A percentile compares a stretch with the other conserved stretches of the same genome.
These are phyloP conservation scores for Calliphora vicina DNA, from an alignment of 1,140 invertebrate species.

Conservation along the genomic window DNA sequence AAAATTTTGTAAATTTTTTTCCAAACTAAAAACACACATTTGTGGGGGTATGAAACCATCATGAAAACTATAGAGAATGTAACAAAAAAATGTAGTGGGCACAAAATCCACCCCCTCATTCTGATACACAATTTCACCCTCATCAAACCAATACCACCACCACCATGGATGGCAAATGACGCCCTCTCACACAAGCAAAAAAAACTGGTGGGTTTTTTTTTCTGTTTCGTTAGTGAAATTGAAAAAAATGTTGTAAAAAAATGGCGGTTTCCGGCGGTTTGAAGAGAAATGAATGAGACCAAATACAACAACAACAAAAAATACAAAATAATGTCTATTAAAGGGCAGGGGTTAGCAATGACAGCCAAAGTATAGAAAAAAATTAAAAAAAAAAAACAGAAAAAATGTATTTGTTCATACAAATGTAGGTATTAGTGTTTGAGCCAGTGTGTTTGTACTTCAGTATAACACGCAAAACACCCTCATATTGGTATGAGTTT, in stretches of 20 bases:
- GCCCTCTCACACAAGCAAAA: constrained; percentile 7
- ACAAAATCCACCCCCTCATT: constrained; percentile 17
- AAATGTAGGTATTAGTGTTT: neutral
- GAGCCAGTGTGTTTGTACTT: neutral
- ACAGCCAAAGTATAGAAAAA: constrained; percentile 20
- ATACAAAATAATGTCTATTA: neutral
- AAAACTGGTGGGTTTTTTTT: neutral
- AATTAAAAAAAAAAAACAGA: neutral
- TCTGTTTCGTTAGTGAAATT: neutral
- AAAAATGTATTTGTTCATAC: neutral
- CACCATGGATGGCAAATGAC: constrained; percentile 13
- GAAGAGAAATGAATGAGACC: constrained; percentile 17
- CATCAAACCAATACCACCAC: too few species aligned
- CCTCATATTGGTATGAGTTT: constrained; percentile 27
- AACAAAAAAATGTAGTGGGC: neutral
- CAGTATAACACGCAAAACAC: constrained; percentile 6
- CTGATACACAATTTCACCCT: neutral
- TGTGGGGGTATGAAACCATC: neutral
- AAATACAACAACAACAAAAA: neutral
- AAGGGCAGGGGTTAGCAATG: constrained; percentile 26
- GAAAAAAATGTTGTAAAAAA: constrained; percentile 31
- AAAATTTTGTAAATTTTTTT: neutral
- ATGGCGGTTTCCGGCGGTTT: constrained; percentile 29
- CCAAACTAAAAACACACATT: neutral
- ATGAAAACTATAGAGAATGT: neutral